Percentiles rank a stretch among this genome's conserved stretches.
phyloP scores from a whole-genome alignment of 1,140 invertebrate genomes.

The Phymastichus coffea region DNA sequence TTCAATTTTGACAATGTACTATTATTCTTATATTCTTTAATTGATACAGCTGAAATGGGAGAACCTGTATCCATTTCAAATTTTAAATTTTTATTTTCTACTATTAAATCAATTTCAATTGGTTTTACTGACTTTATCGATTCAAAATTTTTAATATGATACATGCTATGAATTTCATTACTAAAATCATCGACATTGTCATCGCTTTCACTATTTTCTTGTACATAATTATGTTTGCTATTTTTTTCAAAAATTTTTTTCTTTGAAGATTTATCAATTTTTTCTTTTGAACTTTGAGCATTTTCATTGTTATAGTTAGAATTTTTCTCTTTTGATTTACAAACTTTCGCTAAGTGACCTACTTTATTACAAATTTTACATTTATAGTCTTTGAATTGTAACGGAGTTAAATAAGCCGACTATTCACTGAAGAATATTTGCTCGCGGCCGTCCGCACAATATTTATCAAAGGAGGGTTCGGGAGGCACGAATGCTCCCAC shows the following conservation, averaged over 20 bases:
- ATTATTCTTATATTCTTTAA: neutral
- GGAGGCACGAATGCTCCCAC: too few relatives aligned
- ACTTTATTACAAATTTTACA: neutral
- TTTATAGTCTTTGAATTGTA: too few relatives aligned
- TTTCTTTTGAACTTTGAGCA: too few relatives aligned
- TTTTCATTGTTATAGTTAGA: too few relatives aligned
- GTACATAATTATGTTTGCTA: neutral
- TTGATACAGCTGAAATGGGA: neutral
- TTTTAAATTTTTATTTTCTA: neutral
- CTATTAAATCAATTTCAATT: neutral
- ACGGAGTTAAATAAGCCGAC: too few relatives aligned
- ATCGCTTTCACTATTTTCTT: neutral
- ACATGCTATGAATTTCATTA: neutral
- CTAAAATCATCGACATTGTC: neutral
- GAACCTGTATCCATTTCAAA: neutral
- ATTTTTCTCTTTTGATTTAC: neutral
- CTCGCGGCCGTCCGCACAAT: too few relatives aligned
- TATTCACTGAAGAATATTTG: too few relatives aligned
- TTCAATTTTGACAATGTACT: too few relatives aligned
- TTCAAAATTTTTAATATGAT: too few relatives aligned
- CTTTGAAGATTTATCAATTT: neutral
- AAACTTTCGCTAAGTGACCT: neutral
- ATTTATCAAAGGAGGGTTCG: too few relatives aligned
- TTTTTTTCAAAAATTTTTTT: neutral
- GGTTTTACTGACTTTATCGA: too few relatives aligned